Conservation (phyloP, 2,113 vertebrate species). For the Colossoma macropomum region DNA sequence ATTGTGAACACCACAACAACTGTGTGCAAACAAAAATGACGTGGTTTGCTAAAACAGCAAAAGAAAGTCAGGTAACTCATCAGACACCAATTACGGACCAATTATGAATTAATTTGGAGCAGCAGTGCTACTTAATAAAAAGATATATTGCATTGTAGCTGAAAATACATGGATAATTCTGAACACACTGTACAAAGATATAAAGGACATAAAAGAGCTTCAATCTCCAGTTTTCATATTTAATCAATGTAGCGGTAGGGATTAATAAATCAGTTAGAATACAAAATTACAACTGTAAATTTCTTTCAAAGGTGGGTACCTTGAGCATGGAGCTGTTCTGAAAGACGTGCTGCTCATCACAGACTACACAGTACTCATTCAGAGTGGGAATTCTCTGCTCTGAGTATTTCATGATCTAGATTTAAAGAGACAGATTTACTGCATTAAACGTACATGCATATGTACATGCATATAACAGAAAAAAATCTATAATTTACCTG, state of each 20-base stretch:
- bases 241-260: no score
- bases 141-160: not conserved
- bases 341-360: constrained; percentile 97
- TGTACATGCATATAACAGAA: not conserved
- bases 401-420: constrained; percentile 94
- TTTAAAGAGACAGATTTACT: constrained; percentile 10
- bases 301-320: constrained; percentile 69
- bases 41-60: no score
- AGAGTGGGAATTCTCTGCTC: constrained; percentile 92
- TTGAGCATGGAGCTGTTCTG: constrained; percentile 96
- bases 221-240: no score
- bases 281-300: not conserved
- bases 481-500: constrained; percentile 78
- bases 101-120: not conserved
- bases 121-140: not conserved
- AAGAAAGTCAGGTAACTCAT: not conserved
- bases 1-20: not conserved
- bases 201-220: no score
- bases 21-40: not conserved
- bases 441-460: not conserved
- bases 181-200: not conserved
- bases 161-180: not conserved
- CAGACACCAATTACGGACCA: not conserved
- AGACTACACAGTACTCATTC: constrained; percentile 96
- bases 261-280: no score